phyloP scores from a whole-genome alignment of 2,888 invertebrate genomes.

The Cataglyphis rosenhaueri region DNA sequence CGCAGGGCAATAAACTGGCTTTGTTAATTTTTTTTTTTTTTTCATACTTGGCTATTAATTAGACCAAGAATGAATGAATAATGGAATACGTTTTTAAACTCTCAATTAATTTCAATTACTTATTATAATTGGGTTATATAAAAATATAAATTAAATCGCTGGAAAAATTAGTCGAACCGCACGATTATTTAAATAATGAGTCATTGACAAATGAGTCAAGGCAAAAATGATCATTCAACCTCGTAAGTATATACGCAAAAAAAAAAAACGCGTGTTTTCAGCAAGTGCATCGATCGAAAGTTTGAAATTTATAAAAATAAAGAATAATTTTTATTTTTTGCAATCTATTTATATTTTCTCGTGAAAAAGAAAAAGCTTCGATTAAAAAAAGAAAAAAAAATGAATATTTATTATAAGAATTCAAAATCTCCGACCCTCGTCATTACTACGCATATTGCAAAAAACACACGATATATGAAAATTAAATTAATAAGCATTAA shows the following conservation, averaged over 20 bases:
- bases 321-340: neutral
- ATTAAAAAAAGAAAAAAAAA: too few relatives aligned
- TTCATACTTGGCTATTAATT: neutral
- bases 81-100: neutral
- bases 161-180: neutral
- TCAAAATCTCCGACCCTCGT: neutral
- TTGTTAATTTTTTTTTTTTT: neutral
- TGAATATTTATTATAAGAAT: neutral
- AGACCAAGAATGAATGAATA: neutral
- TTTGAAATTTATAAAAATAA: conserved; percentile 8
- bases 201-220: neutral
- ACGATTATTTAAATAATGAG: neutral
- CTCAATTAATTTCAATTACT: neutral
- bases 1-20: neutral
- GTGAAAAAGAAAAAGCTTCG: neutral
- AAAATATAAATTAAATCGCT: neutral
- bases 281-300: neutral
- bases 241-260: neutral
- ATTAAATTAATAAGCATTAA: neutral
- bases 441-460: neutral
- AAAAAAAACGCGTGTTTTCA: neutral
- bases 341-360: neutral
- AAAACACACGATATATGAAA: neutral
- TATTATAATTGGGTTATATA: neutral
- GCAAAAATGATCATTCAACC: neutral